A percentile compares a stretch with the other conserved stretches of the same genome.
Conservation (phyloP, 2,113 vertebrate genomes). For the Piaya cayana region DNA sequence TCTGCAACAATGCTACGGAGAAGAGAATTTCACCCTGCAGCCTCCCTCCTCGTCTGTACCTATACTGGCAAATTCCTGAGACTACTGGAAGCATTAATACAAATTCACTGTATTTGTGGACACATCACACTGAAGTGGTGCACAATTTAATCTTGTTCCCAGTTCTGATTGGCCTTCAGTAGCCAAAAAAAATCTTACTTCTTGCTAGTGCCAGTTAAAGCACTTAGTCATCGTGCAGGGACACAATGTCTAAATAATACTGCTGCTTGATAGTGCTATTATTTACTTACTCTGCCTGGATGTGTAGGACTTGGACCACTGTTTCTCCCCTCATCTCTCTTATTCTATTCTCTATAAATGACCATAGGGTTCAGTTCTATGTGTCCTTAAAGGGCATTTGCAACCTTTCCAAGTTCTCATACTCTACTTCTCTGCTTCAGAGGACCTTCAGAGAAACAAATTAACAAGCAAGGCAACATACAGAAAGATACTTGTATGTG, state of each 20-base stretch:
- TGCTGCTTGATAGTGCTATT: neutral
- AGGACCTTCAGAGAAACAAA: neutral
- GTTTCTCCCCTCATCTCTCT: neutral
- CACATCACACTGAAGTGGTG: neutral
- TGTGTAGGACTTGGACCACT: neutral
- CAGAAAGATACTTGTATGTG: neutral
- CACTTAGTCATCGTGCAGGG: neutral
- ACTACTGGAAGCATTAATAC: neutral
- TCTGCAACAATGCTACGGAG: fast-evolving
- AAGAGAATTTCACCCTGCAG: neutral
- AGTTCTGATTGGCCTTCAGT: neutral
- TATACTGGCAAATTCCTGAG: neutral
- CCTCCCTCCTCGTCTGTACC: neutral
- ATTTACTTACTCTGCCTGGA: neutral
- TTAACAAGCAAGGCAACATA: neutral
- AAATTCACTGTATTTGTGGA: neutral
- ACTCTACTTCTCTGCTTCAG: neutral
- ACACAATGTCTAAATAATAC: neutral
- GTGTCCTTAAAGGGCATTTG: neutral
- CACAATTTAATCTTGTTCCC: neutral
- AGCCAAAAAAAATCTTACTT: neutral
- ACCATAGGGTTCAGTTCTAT: neutral
- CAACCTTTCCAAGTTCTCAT: neutral
- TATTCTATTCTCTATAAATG: neutral
- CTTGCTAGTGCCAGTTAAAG: neutral